Evolutionary conservation across 2,888 invertebrate genomes (phyloP).

Genomic region (Lasioglossum marginatum): DNA sequence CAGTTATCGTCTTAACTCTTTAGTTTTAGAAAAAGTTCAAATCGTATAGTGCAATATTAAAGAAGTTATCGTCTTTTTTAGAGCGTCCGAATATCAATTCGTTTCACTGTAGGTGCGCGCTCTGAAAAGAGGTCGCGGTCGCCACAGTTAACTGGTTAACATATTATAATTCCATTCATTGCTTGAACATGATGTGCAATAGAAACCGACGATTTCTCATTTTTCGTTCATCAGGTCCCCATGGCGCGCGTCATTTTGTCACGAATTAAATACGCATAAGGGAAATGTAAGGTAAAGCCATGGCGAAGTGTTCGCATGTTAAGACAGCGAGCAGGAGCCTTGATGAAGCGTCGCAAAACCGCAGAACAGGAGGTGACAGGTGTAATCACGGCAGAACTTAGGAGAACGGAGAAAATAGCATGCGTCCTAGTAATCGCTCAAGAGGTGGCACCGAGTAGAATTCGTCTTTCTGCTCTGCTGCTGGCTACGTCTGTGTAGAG

Average conservation of each 20-base stretch:
- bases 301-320: background rate
- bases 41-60: too few relatives aligned
- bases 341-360: constrained; percentile 44
- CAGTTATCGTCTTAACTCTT: too few relatives aligned
- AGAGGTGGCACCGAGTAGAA: constrained; percentile 69
- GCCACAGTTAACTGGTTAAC: too few relatives aligned
- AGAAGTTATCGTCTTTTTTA: too few relatives aligned
- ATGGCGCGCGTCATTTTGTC: background rate
- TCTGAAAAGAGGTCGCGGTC: too few relatives aligned
- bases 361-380: constrained; percentile 56
- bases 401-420: constrained; percentile 65
- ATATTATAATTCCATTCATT: too few relatives aligned
- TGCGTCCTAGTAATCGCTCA: constrained; percentile 77
- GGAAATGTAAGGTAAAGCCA: background rate
- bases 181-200: background rate
- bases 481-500: constrained; percentile 14
- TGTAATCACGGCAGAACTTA: constrained; percentile 61
- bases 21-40: too few relatives aligned
- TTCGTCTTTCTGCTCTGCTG: constrained; percentile 36
- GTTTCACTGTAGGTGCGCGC: too few relatives aligned
- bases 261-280: background rate
- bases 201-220: background rate
- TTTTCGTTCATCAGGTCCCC: background rate
- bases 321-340: constrained; percentile 26
- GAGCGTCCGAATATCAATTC: too few relatives aligned